Base-by-base conservation (phyloP, 2,797 vertebrate species). In the Pseudochaenichthys georgianus region DNA sequence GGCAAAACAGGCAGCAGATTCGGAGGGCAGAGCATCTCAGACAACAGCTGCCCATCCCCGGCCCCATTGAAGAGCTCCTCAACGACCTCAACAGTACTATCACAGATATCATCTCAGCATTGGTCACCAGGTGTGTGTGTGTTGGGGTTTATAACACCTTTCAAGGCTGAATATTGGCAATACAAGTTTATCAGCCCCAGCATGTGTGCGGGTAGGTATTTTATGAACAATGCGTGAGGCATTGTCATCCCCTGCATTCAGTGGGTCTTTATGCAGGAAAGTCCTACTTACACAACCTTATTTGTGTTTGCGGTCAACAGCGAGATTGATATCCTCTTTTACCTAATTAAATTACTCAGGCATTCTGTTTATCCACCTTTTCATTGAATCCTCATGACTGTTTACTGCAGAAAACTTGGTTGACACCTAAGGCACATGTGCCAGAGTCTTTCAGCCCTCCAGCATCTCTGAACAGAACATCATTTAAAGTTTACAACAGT, bases 1-100 rank as follows among this genome's bases (percentile, higher is more conserved):
- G 98, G 96, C 97, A 99, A 92, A 99, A 99, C 92, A 92, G 97
- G 73, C 98, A 98, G 90, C 97, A 97, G 93, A 97, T 97, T 58
- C 94, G 96, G 13, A 92, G 97, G 34, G 97, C 96, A 0, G 97
- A 99, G 91, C 98, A 99, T 86, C 92, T 98, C 17, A 96, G 96
- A 74, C 98, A 99, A 81, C 98, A 99, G 93, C 94, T 98, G 73
- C 98, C 98, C 0, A 98, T 99, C 90, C 96, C 97, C 0, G 98
- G 98, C 13, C 96, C 96, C 0, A 97, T 97, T 41, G 97, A 98
- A 83, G 96, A 98, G 84, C 96, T 98, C 77, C 96, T 99, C 60
- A 96, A 95, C 0, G 96, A 99, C 73, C 96, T 98, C 79, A 99
- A 97, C 0, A 83, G 95, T 73, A 97, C 96, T 17, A 96, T 99